These are phyloP conservation scores for Aphelocoma coerulescens DNA, from an alignment of 2,113 vertebrate genomes.

Conservation along the genomic window DNA sequence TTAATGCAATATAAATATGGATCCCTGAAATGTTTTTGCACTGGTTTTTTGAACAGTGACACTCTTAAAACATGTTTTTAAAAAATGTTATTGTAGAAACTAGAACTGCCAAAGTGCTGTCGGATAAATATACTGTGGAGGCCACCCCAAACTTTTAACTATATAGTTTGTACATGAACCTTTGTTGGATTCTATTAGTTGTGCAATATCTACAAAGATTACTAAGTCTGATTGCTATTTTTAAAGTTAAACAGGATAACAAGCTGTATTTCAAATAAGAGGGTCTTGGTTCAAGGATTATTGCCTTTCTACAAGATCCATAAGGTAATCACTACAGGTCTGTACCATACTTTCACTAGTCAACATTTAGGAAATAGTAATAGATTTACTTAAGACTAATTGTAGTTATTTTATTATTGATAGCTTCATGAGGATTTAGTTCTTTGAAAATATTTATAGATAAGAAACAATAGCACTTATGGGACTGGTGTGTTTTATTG, in stretches of 20 bases:
- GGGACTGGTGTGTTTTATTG: not conserved
- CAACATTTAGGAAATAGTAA: not conserved
- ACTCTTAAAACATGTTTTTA: not conserved
- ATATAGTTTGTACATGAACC: not conserved
- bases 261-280: not conserved
- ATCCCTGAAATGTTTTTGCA: not conserved
- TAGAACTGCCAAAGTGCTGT: not conserved
- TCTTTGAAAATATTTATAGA: not conserved
- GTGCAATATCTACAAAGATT: not conserved
- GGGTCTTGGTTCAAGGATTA: not conserved
- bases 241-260: not conserved
- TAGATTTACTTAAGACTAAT: not conserved
- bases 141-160: not conserved
- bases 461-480: not conserved
- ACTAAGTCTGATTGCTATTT: not conserved
- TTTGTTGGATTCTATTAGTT: not conserved
- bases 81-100: not conserved
- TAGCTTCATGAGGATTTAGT: not conserved
- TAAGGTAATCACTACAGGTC: not conserved
- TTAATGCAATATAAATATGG: not conserved
- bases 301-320: not conserved
- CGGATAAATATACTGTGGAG: not conserved
- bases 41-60: not conserved
- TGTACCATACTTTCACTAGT: not conserved
- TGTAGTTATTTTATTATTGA: not conserved